phyloP scores from a whole-genome alignment of 2,888 invertebrate genomes.

The Cynaeus angustus region DNA sequence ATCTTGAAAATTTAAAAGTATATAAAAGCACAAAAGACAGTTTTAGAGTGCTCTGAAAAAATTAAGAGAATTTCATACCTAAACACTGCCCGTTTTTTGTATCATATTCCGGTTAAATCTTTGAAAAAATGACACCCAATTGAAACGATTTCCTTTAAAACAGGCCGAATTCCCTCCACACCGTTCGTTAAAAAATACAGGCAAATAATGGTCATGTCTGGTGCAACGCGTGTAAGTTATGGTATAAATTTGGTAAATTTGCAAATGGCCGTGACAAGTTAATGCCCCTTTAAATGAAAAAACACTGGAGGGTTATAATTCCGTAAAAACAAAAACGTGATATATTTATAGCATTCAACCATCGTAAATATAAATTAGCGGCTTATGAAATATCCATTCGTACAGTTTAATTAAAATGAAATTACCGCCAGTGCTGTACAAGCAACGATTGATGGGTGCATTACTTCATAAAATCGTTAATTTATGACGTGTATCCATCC shows the following conservation, averaged over 20 bases:
- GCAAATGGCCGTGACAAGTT: slow-evolving; percentile 4
- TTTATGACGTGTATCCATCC: slow-evolving; percentile 41
- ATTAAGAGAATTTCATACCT: too few species aligned
- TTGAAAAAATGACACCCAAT: too few species aligned
- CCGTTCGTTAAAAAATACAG: too few species aligned
- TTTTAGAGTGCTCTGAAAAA: too few species aligned
- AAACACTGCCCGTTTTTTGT: too few species aligned
- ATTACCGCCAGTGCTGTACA: slow-evolving; percentile 43
- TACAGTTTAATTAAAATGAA: slow-evolving; percentile 47
- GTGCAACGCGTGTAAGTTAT: slow-evolving; percentile 1
- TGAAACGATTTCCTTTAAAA: too few species aligned
- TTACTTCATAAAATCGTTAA: slow-evolving; percentile 46
- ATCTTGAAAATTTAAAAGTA: too few species aligned
- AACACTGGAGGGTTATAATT: slow-evolving; percentile 29
- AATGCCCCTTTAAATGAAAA: slow-evolving; percentile 32
- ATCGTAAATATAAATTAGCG: slow-evolving; percentile 39
- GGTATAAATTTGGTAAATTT: slow-evolving; percentile 10
- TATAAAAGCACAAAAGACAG: too few species aligned
- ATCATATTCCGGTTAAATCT: too few species aligned
- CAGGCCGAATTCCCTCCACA: too few species aligned
- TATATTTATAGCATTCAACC: slow-evolving; percentile 27
- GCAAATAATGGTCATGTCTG: background rate
- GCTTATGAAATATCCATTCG: slow-evolving; percentile 46
- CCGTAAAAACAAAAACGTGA: slow-evolving; percentile 36
- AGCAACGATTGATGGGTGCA: slow-evolving; percentile 47